Evolutionary conservation across 2,113 vertebrate genomes (phyloP).

Genomic region (Theropithecus gelada): DNA sequence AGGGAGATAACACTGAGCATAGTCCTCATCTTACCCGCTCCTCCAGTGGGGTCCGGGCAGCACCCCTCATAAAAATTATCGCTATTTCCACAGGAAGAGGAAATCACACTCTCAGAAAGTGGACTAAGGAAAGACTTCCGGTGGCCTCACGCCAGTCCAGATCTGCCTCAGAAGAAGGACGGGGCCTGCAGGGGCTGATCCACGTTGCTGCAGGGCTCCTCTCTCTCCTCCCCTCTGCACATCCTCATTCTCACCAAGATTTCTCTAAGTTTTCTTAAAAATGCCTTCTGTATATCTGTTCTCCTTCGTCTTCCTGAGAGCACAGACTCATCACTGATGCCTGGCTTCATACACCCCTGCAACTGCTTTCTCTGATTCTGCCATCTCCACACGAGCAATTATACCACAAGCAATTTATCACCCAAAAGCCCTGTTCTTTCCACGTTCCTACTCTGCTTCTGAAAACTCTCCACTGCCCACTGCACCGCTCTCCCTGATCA

Average conservation of each 20-base stretch:
- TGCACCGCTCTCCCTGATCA: neutral
- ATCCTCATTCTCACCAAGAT: too few relatives aligned
- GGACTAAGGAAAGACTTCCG: neutral
- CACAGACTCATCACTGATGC: neutral
- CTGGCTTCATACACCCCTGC: neutral
- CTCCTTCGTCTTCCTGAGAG: neutral
- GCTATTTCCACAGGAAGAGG: too few relatives aligned
- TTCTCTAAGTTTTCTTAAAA: neutral
- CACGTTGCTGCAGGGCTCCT: neutral
- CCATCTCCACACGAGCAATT: neutral
- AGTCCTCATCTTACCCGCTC: neutral
- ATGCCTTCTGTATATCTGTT: neutral
- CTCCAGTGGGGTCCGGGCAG: too few relatives aligned
- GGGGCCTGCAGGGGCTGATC: accelerated
- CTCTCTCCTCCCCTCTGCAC: too few relatives aligned
- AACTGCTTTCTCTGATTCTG: neutral
- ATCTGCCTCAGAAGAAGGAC: accelerated
- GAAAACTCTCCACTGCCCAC: neutral
- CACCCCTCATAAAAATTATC: too few relatives aligned
- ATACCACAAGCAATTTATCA: neutral
- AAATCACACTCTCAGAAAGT: neutral
- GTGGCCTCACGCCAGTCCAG: accelerated
- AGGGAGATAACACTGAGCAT: accelerated
- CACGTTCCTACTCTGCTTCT: neutral
- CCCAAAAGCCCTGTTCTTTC: neutral